Percentiles rank a stretch among this genome's conserved stretches.
Conservation (phyloP, 2,888 invertebrate genomes). For the Chymomyza procnemis region DNA sequence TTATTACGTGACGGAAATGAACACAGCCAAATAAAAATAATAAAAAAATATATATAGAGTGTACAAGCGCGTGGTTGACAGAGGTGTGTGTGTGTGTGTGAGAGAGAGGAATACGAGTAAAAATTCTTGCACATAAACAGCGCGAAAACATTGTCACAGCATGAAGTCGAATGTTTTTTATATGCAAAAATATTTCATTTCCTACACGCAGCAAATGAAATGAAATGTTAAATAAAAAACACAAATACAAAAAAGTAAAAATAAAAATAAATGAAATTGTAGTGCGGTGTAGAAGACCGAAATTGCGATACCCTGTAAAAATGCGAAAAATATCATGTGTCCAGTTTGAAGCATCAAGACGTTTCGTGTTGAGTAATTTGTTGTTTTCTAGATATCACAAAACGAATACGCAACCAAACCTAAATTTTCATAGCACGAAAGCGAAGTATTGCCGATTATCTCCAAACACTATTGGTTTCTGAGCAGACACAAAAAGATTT, state of each 20-base stretch:
- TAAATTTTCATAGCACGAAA: too few relatives aligned
- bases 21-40: conserved; percentile 55
- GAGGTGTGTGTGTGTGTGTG: too few relatives aligned
- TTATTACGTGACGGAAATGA: conserved; percentile 70
- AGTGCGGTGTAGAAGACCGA: too few relatives aligned
- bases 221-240: conserved; percentile 9
- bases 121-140: conserved; percentile 56
- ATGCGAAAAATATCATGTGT: too few relatives aligned
- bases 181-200: conserved; percentile 74
- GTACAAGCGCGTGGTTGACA: background rate
- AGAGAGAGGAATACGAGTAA: conserved; percentile 22
- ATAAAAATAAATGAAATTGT: background rate
- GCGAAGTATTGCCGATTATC: too few relatives aligned
- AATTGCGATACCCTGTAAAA: too few relatives aligned
- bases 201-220: conserved; percentile 46
- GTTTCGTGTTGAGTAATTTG: too few relatives aligned
- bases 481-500: too few relatives aligned
- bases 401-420: too few relatives aligned
- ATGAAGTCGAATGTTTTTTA: conserved; percentile 68
- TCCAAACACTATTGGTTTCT: too few relatives aligned
- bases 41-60: conserved; percentile 14
- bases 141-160: conserved; percentile 70
- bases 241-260: background rate
- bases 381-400: too few relatives aligned
- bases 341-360: too few relatives aligned